Evolutionary conservation across 2,888 invertebrate species (phyloP).

Genomic region (Trisateles emortualis): DNA sequence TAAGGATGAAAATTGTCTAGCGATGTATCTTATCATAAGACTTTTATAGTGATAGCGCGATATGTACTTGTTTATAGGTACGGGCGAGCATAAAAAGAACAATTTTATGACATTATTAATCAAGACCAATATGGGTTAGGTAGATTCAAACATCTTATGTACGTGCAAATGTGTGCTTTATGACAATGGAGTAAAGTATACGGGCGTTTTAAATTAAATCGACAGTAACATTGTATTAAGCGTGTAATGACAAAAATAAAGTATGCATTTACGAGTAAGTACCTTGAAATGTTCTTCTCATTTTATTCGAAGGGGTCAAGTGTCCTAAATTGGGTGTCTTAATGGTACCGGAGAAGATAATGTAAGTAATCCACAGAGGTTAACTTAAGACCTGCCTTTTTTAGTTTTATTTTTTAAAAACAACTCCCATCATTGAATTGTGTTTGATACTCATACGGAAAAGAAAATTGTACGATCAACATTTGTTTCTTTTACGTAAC

Average conservation of each 20-base stretch:
- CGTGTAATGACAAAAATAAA: slow-evolving; percentile 7
- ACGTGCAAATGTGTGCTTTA: slow-evolving; percentile 18
- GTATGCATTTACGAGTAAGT: slow-evolving; percentile 7
- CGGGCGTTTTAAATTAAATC: slow-evolving; percentile 11
- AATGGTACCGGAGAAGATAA: too few species aligned
- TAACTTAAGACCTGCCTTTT: too few species aligned
- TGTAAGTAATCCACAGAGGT: too few species aligned
- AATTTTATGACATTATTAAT: slow-evolving; percentile 46
- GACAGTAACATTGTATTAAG: neutral
- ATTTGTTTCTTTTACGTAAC: too few species aligned
- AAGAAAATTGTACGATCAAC: too few species aligned
- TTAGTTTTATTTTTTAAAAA: too few species aligned
- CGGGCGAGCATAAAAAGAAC: slow-evolving; percentile 31
- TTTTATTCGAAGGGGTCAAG: neutral
- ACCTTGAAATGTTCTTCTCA: neutral
- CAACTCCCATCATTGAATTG: too few species aligned
- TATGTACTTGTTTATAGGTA: slow-evolving; percentile 46
- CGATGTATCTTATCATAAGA: too few species aligned
- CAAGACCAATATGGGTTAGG: slow-evolving; percentile 23
- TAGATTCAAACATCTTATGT: slow-evolving; percentile 5
- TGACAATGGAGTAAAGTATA: slow-evolving; percentile 10
- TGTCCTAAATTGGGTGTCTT: too few species aligned
- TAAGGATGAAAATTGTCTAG: too few species aligned
- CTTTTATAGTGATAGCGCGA: too few species aligned
- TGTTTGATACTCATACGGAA: too few species aligned